A percentile compares a stretch with the other conserved stretches of the same genome.
phyloP scores from a whole-genome alignment of 2,888 invertebrate species.

The Hirtodrosophila duncani region DNA sequence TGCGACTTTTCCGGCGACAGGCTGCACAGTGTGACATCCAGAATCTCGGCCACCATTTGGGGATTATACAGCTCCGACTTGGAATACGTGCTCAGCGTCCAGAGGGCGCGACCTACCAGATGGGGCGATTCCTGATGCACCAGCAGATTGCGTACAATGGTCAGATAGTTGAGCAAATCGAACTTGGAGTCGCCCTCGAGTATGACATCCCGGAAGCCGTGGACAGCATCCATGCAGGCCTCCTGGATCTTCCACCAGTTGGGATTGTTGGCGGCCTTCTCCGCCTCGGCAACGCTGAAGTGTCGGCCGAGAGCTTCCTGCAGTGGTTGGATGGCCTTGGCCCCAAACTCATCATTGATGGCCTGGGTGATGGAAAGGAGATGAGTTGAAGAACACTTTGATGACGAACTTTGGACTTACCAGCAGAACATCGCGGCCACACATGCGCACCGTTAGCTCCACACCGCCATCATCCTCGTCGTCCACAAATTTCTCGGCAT shows the following conservation, averaged over 20 bases:
- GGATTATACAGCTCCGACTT: conserved; percentile 75
- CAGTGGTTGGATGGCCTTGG: conserved; percentile 80
- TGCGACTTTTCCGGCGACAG: conserved; percentile 74
- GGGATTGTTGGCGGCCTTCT: conserved; percentile 78
- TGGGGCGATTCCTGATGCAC: conserved; percentile 75
- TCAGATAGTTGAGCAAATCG: conserved; percentile 77
- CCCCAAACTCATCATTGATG: conserved; percentile 80
- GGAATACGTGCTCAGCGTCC: conserved; percentile 77
- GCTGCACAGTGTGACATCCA: conserved; percentile 74
- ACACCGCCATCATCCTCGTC: conserved; percentile 84
- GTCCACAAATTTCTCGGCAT: conserved; percentile 84
- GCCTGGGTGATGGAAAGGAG: conserved; percentile 49
- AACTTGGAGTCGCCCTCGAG: conserved; percentile 75
- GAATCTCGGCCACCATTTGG: conserved; percentile 75
- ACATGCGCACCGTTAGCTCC: conserved; percentile 83
- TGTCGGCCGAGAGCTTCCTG: conserved; percentile 82
- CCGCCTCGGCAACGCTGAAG: conserved; percentile 80
- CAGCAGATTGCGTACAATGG: conserved; percentile 74
- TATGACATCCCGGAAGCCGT: conserved; percentile 79
- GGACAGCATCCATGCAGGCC: conserved; percentile 82
- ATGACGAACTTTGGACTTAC: conserved; percentile 75
- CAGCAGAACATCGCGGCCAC: conserved; percentile 82
- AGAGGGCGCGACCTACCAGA: conserved; percentile 76
- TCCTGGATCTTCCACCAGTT: conserved; percentile 85
- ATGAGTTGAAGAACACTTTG: background rate